Base-by-base conservation (phyloP, 2,797 vertebrate species). In the Podargus strigoides region DNA sequence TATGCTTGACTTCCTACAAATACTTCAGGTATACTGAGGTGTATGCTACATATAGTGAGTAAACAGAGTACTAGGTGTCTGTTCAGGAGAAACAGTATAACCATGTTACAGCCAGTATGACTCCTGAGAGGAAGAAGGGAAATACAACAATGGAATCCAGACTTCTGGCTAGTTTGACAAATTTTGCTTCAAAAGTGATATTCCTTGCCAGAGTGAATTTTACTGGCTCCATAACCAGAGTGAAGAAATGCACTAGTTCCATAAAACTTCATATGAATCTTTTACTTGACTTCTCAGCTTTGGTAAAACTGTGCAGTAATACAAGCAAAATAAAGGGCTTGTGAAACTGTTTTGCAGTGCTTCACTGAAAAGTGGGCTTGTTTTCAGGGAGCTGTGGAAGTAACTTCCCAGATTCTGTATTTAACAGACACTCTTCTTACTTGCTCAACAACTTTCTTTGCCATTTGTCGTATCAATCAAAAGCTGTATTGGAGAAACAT, bases 81-180 rank as follows among this genome's bases (percentile, higher is more conserved):
- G 1, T 81, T 72, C 37, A 70, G 53, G 16, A 68, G 17, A 85
- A 94, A 63, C 0, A 62, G 14, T 47, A 68, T 41, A 80, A 85
- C 50, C 1, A 4, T 20, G 20, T 78, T 86, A 76, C 27, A 91
- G 89, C 42, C 70, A 86, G 44, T 9, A 53, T 10, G 50, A 75
- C 36, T 87, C 93, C 36, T 47, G 42, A 91, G 28, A 92, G 66
- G 58, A 91, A 95, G 58, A 91, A 95, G 50, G 55, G 78, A 92
- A 96, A 91, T 63, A 47, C 10, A 87, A 89, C 67, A 93, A 78
- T 41, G 44, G 78, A 92, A 87, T 85, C 73, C 89, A 96, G 85
- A 91, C 50, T 76, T 91, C 87, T 92, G 83, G 75, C 73, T 92
- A 70, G 39, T 79, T 91, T 55, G 46, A 91, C 34, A n/a, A 86